These are phyloP conservation scores for Elanoides forficatus DNA, from an alignment of 2,113 vertebrate species.

Conservation along the genomic window DNA sequence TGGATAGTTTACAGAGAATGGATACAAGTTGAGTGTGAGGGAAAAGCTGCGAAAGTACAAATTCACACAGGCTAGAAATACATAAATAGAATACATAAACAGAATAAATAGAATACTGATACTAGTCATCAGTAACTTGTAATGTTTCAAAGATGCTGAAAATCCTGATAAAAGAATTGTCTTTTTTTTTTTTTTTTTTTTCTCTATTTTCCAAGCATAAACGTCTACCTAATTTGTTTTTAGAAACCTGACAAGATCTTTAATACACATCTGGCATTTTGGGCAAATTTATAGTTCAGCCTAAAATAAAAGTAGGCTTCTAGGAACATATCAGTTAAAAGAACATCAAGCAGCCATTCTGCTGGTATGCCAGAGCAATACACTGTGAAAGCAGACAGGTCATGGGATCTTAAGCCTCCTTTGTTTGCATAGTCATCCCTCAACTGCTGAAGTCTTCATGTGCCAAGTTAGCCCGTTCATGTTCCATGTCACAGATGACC, in stretches of 20 bases:
- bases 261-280: neutral
- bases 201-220: neutral
- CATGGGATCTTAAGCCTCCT: neutral
- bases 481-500: neutral
- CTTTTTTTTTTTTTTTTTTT: neutral
- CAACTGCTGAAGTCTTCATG: neutral
- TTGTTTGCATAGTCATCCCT: neutral
- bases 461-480: neutral
- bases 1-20: neutral
- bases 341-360: rapidly evolving
- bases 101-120: no score
- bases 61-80: neutral
- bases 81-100: no score
- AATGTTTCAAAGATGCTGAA: neutral
- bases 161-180: neutral
- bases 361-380: neutral
- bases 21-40: neutral
- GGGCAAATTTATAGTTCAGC: neutral
- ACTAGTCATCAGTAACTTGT: neutral
- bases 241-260: neutral
- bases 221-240: neutral
- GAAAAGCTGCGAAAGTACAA: neutral
- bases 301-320: neutral
- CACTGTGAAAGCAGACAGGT: neutral
- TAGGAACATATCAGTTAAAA: neutral